Evolutionary conservation across 2,888 invertebrate species (phyloP), one percentile per base, ranked within the genome.

Genomic region (Timandra comae): DNA sequence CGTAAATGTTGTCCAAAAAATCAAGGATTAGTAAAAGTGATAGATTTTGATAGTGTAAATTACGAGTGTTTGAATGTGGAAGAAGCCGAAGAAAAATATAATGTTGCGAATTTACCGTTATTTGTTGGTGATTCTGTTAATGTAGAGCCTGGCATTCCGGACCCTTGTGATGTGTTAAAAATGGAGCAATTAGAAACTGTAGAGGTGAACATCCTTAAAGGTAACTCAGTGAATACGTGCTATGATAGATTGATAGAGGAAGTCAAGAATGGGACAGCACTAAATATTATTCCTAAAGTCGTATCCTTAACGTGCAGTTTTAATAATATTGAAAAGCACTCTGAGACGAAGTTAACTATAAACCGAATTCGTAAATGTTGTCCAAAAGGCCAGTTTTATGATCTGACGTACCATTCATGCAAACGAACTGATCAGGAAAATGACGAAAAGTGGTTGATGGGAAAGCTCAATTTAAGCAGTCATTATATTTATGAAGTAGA

Each of bases 281-380:
- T 59, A 46, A 46, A 63, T 38, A 58, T 56, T 47, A 66, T 72
- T 64, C 73, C 80, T 12, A 71, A 67, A 65, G 59, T 64, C 33
- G 57, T 82, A 45, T 63, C 58, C 9, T 52, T 84, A 57, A 52
- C 56, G 33, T 80, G 82, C 48, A 44, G 62, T 32, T 43, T 38
- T 34, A 71, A 64, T 35, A 53, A 59, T 32, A 60, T 57, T 29
- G 48, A 57, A 23, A 43, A 52, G 7, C 32, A 30, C 22, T 30
- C 52, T 8, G 41, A 52, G 39, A 44, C 51, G 16, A 51, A 46
- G 24, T 32, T 72, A 19, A 49, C 52, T 21, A 53, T 81, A 31
- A 50, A 65, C 35, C 63, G 67, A 31, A 52, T 85, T 16, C 56
- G 68, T 10, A 86, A 86, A 56, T 86, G 86, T 55, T 86, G 86